Base-by-base conservation (phyloP, 2,888 invertebrate genomes). In the Camponotus fellah region DNA sequence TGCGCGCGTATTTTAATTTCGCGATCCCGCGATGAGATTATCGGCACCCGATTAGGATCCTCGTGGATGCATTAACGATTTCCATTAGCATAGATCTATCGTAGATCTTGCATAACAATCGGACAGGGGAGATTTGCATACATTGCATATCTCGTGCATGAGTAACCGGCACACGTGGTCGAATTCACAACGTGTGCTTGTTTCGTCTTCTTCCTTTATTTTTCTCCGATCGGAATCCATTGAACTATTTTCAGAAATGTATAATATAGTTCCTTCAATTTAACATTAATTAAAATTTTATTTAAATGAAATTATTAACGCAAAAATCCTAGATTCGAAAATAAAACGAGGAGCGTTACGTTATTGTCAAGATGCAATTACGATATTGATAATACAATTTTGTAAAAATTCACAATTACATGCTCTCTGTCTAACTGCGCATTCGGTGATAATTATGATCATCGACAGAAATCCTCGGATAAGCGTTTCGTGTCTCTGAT, bases 1-100 rank as follows among this genome's bases (percentile, higher is more conserved):
- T 93, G 92, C 93, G 90, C 90, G 86, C 89, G 88, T 89, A 91
- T 92, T 93, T 91, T 91, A 92, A 93, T 93, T 90, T 90, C 88
- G 89, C 88, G 88, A 91, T 91, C 86, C 87, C 88, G 82, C 79
- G 86, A 84, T 81, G 75, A 86, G 91, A 91, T 92, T 87, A 86
- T 87, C 83, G 68, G 72, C 84, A 49, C n/a, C 43, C 90, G 92
- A 93, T 93, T 92, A 90, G 88, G 85, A 89, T 92, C 91, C 89
- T 89, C 87, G 89, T 91, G 92, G 92, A 91, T 92, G 93, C 92
- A 93, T 93, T 92, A 92, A 93, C 87, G 93, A 93, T 91, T 91
- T 88, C 86, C 90, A 94, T 94, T 94, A 93, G 92, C 94, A 94
- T 94, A 94, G 94, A 94, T 94, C 87, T 86, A 94, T 93, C 94